Conservation (phyloP, 1,140 invertebrate species). For the Bombus soroeensis region DNA sequence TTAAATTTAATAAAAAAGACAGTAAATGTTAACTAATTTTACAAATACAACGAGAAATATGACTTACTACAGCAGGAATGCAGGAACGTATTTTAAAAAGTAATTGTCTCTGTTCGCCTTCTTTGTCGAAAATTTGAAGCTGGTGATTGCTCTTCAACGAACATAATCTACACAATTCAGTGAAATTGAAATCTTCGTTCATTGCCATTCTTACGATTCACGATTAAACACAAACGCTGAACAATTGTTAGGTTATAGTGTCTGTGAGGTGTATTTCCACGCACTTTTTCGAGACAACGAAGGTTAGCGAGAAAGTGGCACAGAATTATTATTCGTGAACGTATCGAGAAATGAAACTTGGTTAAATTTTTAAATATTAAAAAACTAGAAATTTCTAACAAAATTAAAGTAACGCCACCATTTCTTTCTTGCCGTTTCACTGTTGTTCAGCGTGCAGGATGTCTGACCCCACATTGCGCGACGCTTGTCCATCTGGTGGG, state of each 20-base stretch:
- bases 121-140: conserved; percentile 88
- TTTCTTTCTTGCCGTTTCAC: conserved; percentile 46
- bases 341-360: background rate
- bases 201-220: conserved; percentile 83
- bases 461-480: conserved; percentile 27
- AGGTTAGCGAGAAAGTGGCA: background rate
- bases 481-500: background rate
- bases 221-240: conserved; percentile 50
- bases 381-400: conserved; percentile 20
- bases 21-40: background rate
- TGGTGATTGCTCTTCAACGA: conserved; percentile 86
- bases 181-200: conserved; percentile 87
- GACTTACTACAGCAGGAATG: conserved; percentile 86
- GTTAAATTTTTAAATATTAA: background rate
- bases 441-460: conserved; percentile 33
- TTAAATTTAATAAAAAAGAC: background rate
- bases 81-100: conserved; percentile 87
- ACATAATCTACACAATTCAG: conserved; percentile 87
- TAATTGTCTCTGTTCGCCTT: conserved; percentile 87
- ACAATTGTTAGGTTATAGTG: conserved; percentile 64
- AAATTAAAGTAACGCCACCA: conserved; percentile 65
- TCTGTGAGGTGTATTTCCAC: background rate
- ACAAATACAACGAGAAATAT: background rate
- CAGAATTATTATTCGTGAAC: too few species aligned
- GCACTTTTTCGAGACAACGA: background rate